Conservation (phyloP, 2,888 invertebrate genomes). For the Lasioglossum lativentre region DNA sequence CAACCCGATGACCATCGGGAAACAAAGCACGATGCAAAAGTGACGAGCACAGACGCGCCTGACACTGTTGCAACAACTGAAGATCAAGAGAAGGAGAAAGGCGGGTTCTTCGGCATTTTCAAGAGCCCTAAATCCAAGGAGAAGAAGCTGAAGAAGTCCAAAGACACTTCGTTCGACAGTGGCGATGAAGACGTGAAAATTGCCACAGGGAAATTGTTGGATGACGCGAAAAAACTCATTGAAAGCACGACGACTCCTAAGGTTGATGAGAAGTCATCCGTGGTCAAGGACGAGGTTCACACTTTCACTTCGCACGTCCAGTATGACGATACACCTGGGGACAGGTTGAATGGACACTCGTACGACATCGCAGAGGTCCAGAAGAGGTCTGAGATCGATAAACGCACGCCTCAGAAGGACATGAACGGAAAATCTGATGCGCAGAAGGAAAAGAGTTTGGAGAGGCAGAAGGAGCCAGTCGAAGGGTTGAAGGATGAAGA, state of each 20-base stretch:
- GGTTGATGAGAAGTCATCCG: slow-evolving; percentile 17
- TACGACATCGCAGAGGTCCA: slow-evolving; percentile 68
- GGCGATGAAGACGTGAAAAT: slow-evolving; percentile 68
- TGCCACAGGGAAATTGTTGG: slow-evolving; percentile 76
- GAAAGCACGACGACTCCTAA: slow-evolving; percentile 37
- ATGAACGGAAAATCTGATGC: slow-evolving; percentile 57
- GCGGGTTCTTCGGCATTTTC: slow-evolving; percentile 79
- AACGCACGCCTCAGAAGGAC: slow-evolving; percentile 30
- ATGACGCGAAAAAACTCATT: slow-evolving; percentile 75
- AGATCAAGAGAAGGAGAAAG: slow-evolving; percentile 71
- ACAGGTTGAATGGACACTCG: slow-evolving; percentile 73
- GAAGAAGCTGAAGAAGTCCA: slow-evolving; percentile 69
- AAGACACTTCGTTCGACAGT: slow-evolving; percentile 72
- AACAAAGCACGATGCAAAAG: slow-evolving; percentile 65
- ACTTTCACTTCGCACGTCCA: slow-evolving; percentile 62
- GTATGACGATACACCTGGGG: slow-evolving; percentile 70
- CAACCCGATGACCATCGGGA: slow-evolving; percentile 69
- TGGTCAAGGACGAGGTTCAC: slow-evolving; percentile 37
- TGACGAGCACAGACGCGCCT: slow-evolving; percentile 47
- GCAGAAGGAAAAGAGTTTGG: slow-evolving; percentile 36
- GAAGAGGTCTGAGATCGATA: slow-evolving; percentile 30
- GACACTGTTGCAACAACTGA: slow-evolving; percentile 34
- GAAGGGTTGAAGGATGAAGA: slow-evolving; percentile 65
- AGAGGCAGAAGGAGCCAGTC: slow-evolving; percentile 34
- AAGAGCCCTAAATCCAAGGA: slow-evolving; percentile 78